Base-by-base conservation (phyloP, 2,888 invertebrate genomes). In the Agriotes lineatus region DNA sequence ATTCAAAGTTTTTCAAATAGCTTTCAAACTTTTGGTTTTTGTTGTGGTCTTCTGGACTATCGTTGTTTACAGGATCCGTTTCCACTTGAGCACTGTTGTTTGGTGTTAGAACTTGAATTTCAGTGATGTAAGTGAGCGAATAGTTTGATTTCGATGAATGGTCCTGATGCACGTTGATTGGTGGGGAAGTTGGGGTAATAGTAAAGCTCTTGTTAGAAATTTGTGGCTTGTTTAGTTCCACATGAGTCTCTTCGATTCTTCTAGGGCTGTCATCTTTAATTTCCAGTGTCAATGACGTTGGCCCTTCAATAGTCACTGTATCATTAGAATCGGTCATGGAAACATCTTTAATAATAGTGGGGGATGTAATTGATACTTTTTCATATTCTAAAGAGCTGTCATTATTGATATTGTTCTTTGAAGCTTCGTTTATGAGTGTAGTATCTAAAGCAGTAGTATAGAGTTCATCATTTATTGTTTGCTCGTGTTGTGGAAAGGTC, bases 41-140 rank as follows among this genome's bases (percentile, higher is more conserved):
- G 9, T 39, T 14, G 6, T n/a, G 3, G 25, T 5, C 3, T 5
- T 18, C 16, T 18, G 14, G 16, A 2, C 18, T 81, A 5, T 70
- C 57, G 9, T 7, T 1, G 81, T 58, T 83, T 78, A 85, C 73
- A 83, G 87, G 60, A 81, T 85, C 45, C 1, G 80, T 77, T 67
- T 79, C 78, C 58, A 79, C 79, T 44, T 69, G 74, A 5, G 66
- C 37, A 12, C 56, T 66, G 33, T 72, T 78, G 63, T 85, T 84
- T 3, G 88, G 87, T 12, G 89, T 88, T 1, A 88, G 83, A 0
- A 92, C 92, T 83, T 92, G 90, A 66, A 93, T 93, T 84, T 93
- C 93, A 39, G 92, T 93, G 30, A 93, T 87, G 78, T 91, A 92
- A 20, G 90, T 90, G 77, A 87, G 81, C 9, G 84, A 83, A 0